Base-by-base conservation (phyloP, 2,888 invertebrate species). In the Athalia rosae region DNA sequence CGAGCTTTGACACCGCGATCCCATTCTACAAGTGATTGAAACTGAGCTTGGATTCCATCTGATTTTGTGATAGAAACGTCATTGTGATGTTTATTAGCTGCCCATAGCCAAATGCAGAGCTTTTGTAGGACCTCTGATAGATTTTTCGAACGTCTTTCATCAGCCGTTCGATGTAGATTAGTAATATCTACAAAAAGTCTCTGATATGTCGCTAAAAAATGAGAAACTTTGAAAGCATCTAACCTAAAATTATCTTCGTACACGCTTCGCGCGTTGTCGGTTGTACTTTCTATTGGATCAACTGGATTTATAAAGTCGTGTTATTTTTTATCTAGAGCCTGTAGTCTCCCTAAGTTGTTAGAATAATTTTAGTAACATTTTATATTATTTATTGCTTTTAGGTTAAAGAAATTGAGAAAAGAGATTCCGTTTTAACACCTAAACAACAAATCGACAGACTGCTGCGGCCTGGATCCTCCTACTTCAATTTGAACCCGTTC, bases 351-450 rank as follows among this genome's bases (percentile, higher is more conserved):
- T 7, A 7, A 4, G 5, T 7, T n/a, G 3, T 53, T 53, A 4
- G 9, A 11, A 53, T n/a, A 0, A 53, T 53, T 53, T 0, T 0
- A 9, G 53, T 53, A 53, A 53, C 0, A n/a, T 53, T 53, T 4
- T 53, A 11, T 9, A 7, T n/a, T 53, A 2, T 28, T 28, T 28
- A 28, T n/a, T 81, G 50, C 82, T 88, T 91, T 66, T 88, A 99
- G 98, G 98, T 99, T 76, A 99, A 99, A 92, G 96, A 98, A 92
- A 99, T 99, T 81, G 99, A 99, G 91, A 97, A 98, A 91, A 93
- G 98, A 84, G 99, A 99, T 91, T 96, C 99, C 4, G 97, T 98
- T 69, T 92, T 99, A 87, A 99, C 99, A 61, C 96, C 99, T 43
- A 95, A 95, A 89, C 98, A 99, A 91, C 99, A 99, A 92, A 97